These are phyloP conservation scores for Drosophila koepferae DNA, from an alignment of 2,888 invertebrate genomes.

Conservation along the genomic window DNA sequence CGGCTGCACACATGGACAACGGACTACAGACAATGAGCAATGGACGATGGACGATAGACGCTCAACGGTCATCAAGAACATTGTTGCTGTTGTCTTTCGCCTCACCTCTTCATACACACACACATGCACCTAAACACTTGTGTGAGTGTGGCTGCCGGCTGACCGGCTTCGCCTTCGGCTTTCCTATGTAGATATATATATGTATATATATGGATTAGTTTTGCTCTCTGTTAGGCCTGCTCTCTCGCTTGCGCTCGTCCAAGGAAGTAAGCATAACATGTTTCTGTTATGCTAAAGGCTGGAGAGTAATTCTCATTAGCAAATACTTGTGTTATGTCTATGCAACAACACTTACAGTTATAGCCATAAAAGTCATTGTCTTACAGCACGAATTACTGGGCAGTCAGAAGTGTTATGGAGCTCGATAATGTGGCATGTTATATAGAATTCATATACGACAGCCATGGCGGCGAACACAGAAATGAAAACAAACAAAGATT, in stretches of 20 bases:
- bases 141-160: constrained; percentile 43
- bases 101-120: not conserved
- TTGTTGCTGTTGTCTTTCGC: constrained; percentile 40
- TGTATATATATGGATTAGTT: constrained; percentile 15
- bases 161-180: constrained; percentile 57
- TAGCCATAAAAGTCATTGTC: constrained; percentile 46
- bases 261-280: constrained; percentile 58
- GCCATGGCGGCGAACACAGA: not conserved
- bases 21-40: constrained; percentile 43
- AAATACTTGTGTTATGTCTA: constrained; percentile 54
- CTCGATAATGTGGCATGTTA: constrained; percentile 35
- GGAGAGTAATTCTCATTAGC: constrained; percentile 56
- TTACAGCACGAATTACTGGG: constrained; percentile 55
- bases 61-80: constrained; percentile 56
- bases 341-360: constrained; percentile 52
- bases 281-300: constrained; percentile 55
- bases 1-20: constrained; percentile 24
- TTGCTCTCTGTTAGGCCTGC: constrained; percentile 21
- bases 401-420: constrained; percentile 43
- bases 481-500: not conserved
- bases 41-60: constrained; percentile 46
- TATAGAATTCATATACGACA: constrained; percentile 6
- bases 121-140: constrained; percentile 1
- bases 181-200: constrained; percentile 56
- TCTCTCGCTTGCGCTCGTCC: constrained; percentile 1